Percentiles rank a stretch among this genome's conserved stretches.
Conservation (phyloP, 2,888 invertebrate genomes). For the Lutraria lutraria region DNA sequence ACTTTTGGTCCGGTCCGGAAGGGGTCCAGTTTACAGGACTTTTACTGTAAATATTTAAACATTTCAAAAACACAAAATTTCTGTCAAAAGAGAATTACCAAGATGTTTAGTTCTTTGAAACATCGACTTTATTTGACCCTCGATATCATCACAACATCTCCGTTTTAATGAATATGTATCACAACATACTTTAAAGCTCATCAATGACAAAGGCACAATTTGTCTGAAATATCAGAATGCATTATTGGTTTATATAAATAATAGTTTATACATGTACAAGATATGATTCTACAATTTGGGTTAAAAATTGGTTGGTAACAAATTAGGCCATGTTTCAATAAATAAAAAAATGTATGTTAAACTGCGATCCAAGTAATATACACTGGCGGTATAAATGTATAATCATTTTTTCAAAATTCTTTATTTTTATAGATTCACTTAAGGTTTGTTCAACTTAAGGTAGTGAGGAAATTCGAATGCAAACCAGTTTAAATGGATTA, state of each 20-base stretch:
- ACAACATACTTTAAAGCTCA: conserved; percentile 60
- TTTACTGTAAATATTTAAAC: not conserved
- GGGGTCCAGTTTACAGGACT: too few relatives aligned
- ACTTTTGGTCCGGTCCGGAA: too few relatives aligned
- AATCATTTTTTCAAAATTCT: not conserved
- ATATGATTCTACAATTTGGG: not conserved
- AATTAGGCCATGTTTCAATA: too few relatives aligned
- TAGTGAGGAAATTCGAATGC: too few relatives aligned
- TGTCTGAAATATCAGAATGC: conserved; percentile 36
- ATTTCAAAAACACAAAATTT: not conserved
- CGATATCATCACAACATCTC: conserved; percentile 30
- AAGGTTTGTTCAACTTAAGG: not conserved
- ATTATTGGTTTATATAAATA: not conserved
- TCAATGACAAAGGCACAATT: conserved; percentile 57
- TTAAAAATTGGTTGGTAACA: not conserved
- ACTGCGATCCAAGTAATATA: not conserved
- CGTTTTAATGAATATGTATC: conserved; percentile 54
- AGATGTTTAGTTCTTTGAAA: not conserved
- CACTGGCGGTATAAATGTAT: not conserved
- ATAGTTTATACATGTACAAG: not conserved
- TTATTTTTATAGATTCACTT: not conserved
- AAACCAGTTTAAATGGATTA: too few relatives aligned
- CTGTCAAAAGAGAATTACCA: not conserved
- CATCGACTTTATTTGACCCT: not conserved
- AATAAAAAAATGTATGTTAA: not conserved